Base-by-base conservation (phyloP, 2,888 invertebrate species). In the Pachymerium ferrugineum region DNA sequence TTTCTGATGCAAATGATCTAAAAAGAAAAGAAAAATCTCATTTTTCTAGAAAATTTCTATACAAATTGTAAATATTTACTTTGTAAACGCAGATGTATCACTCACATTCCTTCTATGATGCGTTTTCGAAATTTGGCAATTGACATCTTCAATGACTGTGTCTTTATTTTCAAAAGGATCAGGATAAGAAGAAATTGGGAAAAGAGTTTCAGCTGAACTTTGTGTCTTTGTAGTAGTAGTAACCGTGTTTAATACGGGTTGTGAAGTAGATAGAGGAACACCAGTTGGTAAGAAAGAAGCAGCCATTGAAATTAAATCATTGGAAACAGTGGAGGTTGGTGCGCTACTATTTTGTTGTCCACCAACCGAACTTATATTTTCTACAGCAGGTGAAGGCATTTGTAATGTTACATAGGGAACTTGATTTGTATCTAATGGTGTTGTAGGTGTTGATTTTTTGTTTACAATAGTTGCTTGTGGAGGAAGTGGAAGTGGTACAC, bases 21-120 rank as follows among this genome's bases (percentile, higher is more conserved):
- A 76, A 82, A 82, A 77, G 16, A 19, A 42, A 12, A 29, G 5
- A 28, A 4, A n/a, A 5, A 3, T 8, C 16, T 16, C n/a, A 54
- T 54, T 54, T 16, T 54, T 54, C 54, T 8, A 16, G 4, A 12
- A 54, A 62, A 62, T 62, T 12, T 14, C 3, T n/a, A n/a, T 5
- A 6, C 62, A 2, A 12, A 12, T 3, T 62, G 14, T 35, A 35
- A 25, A 38, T 38, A 47, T 86, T 84, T 84, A 90, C 90, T 90
- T 90, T 81, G 89, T 90, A 80, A 91, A 91, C 78, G 91, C 90
- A 73, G 90, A 90, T 1, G 92, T 92, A 80, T 93, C 93, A 80
- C 92, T 92, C 83, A 91, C 90, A 81, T 92, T 92, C 74, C 93
- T 86, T 73, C 92, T 85, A 81, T 93, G 92, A 6, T 88, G 78